Evolutionary conservation across 2,113 vertebrate species (phyloP).

Genomic region (Epinephelus lanceolatus): DNA sequence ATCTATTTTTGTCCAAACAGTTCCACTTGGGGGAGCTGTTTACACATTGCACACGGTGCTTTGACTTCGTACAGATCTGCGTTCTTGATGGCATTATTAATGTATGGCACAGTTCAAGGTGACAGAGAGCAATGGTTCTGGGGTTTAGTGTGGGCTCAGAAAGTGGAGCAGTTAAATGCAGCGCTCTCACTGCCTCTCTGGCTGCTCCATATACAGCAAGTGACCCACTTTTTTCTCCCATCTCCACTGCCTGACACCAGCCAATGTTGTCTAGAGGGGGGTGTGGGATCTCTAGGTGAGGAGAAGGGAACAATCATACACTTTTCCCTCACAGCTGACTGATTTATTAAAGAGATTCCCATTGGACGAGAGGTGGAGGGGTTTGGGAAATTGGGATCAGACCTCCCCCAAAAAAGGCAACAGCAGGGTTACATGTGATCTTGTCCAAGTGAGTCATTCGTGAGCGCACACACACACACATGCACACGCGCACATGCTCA

Average conservation of each 20-base stretch:
- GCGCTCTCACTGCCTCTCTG: slow-evolving; percentile 67
- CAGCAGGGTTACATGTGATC: slow-evolving; percentile 44
- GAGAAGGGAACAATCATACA: slow-evolving; percentile 36
- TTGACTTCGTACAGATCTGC: slow-evolving; percentile 27
- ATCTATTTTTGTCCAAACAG: not conserved
- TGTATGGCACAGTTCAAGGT: slow-evolving; percentile 76
- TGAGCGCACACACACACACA: not conserved
- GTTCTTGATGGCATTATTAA: slow-evolving; percentile 74
- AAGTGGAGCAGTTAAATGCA: slow-evolving; percentile 87
- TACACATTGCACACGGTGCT: not conserved
- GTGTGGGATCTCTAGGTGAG: slow-evolving; percentile 60
- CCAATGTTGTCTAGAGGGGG: slow-evolving; percentile 46
- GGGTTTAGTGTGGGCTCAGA: slow-evolving; percentile 69
- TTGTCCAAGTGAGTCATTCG: slow-evolving; percentile 74
- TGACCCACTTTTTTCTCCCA: slow-evolving; percentile 76
- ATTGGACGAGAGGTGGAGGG: slow-evolving; percentile 39
- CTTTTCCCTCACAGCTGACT: slow-evolving; percentile 63
- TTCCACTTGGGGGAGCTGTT: slow-evolving; percentile 72
- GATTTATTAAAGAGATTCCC: slow-evolving; percentile 44
- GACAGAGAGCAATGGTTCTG: slow-evolving; percentile 81
- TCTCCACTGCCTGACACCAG: slow-evolving; percentile 68
- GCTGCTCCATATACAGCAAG: slow-evolving; percentile 79
- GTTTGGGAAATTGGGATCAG: slow-evolving; percentile 54
- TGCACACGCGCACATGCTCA: slow-evolving; percentile 11
- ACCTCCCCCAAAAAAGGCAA: slow-evolving; percentile 26